A percentile compares a stretch with the other conserved stretches of the same genome.
Conservation (phyloP, 2,797 vertebrate genomes). For the Crenuchus spilurus region DNA sequence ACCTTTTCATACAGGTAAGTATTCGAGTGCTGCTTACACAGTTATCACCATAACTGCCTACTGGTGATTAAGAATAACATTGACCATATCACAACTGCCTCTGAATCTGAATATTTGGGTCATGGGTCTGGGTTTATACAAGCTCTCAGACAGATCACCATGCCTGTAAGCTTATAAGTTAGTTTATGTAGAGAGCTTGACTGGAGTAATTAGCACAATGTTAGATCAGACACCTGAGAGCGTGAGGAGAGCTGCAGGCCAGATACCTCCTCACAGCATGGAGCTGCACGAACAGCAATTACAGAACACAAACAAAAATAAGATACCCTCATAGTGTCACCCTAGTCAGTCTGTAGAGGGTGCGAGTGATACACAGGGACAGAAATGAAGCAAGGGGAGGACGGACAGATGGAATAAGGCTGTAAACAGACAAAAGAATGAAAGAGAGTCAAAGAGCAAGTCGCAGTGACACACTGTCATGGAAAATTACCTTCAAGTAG, state of each 20-base stretch:
- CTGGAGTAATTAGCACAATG: slow-evolving; percentile 3
- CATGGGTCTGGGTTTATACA: background rate
- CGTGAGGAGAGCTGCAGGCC: slow-evolving; percentile 1
- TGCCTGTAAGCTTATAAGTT: slow-evolving; percentile 9
- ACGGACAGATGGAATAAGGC: background rate
- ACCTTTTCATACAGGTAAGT: no score
- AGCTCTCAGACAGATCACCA: slow-evolving; percentile 17
- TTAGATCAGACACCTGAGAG: slow-evolving; percentile 11
- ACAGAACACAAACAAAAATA: background rate
- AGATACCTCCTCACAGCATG: background rate
- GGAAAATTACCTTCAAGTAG: background rate
- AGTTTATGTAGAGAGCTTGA: slow-evolving; percentile 19
- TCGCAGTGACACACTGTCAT: background rate
- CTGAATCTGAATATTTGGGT: no score
- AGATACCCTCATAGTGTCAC: background rate
- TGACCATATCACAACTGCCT: no score
- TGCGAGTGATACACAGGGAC: background rate
- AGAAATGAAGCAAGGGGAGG: background rate
- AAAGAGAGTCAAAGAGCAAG: background rate
- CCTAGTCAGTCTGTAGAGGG: background rate
- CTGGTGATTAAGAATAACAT: no score
- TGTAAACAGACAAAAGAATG: background rate
- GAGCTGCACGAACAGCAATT: background rate
- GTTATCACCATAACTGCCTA: no score
- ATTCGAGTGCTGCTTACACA: no score